phyloP scores from a whole-genome alignment of 2,888 invertebrate species.

The Gastrophysa polygoni region DNA sequence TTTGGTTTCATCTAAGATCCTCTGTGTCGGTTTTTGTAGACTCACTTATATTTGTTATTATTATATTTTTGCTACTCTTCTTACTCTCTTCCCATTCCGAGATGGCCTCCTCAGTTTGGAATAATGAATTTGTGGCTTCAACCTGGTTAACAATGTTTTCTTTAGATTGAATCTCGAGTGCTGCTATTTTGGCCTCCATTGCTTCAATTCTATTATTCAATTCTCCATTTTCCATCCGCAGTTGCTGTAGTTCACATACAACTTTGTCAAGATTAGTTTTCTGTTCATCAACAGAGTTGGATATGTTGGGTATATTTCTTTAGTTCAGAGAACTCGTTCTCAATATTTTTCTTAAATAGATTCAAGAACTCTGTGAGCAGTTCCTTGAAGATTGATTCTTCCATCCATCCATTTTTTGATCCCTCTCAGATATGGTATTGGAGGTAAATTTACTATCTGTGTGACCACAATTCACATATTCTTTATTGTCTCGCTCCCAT shows the following conservation, averaged over 20 bases:
- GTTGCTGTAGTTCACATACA: constrained; percentile 7
- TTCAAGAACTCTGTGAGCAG: constrained; percentile 9
- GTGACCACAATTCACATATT: constrained; percentile 10
- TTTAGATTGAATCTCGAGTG: constrained; percentile 1
- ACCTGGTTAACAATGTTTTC: constrained; percentile 2
- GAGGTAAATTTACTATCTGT: background rate
- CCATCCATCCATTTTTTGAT: background rate
- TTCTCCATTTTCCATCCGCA: constrained; percentile 6
- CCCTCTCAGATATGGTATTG: constrained; percentile 6
- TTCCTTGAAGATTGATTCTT: constrained; percentile 9
- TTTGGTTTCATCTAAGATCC: background rate
- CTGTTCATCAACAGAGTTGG: constrained; percentile 9
- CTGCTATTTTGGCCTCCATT: constrained; percentile 5
- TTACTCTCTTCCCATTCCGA: constrained; percentile 6
- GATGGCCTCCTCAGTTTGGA: constrained; percentile 1
- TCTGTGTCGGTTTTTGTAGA: constrained; percentile 6
- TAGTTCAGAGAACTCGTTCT: constrained; percentile 2
- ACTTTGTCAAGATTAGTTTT: constrained; percentile 6
- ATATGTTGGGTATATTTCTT: constrained; percentile 1
- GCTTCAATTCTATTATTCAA: constrained; percentile 5
- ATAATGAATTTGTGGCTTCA: background rate
- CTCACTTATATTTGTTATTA: constrained; percentile 3
- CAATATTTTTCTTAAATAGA: constrained; percentile 8
- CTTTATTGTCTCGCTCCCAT: constrained; percentile 4
- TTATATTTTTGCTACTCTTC: constrained; percentile 2